A percentile compares a stretch with the other conserved stretches of the same genome.
Conservation (phyloP, 2,113 vertebrate genomes). For the Pithys albifrons region DNA sequence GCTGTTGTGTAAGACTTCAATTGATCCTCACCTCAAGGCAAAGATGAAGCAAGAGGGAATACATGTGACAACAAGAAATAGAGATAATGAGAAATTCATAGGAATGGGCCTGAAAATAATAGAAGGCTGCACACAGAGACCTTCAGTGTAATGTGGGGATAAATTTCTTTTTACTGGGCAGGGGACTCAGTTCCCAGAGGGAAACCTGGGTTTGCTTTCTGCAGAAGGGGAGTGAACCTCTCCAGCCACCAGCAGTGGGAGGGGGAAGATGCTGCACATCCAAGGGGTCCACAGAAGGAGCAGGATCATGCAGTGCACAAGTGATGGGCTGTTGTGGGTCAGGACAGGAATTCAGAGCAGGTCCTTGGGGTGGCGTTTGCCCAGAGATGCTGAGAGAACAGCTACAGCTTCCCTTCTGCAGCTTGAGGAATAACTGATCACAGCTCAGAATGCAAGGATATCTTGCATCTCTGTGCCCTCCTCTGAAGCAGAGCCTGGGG, state of each 20-base stretch:
- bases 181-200: no score
- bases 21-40: not conserved
- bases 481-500: not conserved
- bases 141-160: rapidly evolving
- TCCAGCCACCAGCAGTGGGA: not conserved
- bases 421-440: not conserved
- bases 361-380: not conserved
- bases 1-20: not conserved
- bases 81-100: not conserved
- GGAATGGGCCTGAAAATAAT: not conserved
- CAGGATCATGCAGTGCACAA: rapidly evolving
- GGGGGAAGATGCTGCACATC: not conserved
- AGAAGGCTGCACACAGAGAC: not conserved
- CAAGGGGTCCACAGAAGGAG: rapidly evolving
- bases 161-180: not conserved
- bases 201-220: not conserved
- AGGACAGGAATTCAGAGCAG: not conserved
- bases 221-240: not conserved
- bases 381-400: not conserved
- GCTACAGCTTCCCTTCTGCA: not conserved
- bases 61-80: not conserved
- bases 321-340: not conserved
- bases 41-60: not conserved
- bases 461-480: not conserved
- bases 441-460: no score